Conservation (phyloP, 2,888 invertebrate species). For the Embidobia sp. region DNA sequence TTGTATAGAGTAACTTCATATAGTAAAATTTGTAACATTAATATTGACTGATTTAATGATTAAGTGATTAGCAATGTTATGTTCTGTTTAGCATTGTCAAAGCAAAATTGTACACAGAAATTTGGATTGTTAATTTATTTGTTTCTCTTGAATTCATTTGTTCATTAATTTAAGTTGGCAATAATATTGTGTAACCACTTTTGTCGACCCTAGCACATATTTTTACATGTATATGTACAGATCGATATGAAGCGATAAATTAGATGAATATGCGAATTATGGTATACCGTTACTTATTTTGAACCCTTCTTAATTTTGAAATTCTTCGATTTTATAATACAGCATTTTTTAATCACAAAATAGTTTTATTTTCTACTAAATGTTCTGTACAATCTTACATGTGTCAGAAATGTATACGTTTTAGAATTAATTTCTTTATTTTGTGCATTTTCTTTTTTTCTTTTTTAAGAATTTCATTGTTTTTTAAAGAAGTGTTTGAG, state of each 20-base stretch:
- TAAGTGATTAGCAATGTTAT: slow-evolving; percentile 60
- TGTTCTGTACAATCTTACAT: too few relatives aligned
- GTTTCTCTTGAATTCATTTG: slow-evolving; percentile 64
- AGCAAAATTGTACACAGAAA: slow-evolving; percentile 62
- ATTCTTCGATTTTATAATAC: slow-evolving; percentile 3
- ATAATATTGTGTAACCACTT: slow-evolving; percentile 61
- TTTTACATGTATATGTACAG: slow-evolving; percentile 79
- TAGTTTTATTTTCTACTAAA: too few relatives aligned
- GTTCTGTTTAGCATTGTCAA: slow-evolving; percentile 60
- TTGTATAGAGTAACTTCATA: slow-evolving; percentile 75
- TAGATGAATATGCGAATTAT: slow-evolving; percentile 68
- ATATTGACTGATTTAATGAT: slow-evolving; percentile 74
- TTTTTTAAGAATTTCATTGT: too few relatives aligned
- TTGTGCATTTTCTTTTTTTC: too few relatives aligned
- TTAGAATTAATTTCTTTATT: too few relatives aligned
- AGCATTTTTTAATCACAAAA: too few relatives aligned
- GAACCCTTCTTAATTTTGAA: slow-evolving; percentile 1
- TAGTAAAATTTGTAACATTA: slow-evolving; percentile 73
- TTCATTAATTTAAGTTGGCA: slow-evolving; percentile 65
- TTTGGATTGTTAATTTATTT: slow-evolving; percentile 59
- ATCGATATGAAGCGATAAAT: slow-evolving; percentile 76
- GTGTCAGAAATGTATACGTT: too few relatives aligned
- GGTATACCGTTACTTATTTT: slow-evolving; percentile 12
- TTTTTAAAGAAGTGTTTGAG: too few relatives aligned
- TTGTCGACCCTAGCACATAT: slow-evolving; percentile 74